Evolutionary conservation across 2,113 vertebrate genomes (phyloP), one percentile per base, ranked within the genome.

Genomic region (Oxyura jamaicensis): DNA sequence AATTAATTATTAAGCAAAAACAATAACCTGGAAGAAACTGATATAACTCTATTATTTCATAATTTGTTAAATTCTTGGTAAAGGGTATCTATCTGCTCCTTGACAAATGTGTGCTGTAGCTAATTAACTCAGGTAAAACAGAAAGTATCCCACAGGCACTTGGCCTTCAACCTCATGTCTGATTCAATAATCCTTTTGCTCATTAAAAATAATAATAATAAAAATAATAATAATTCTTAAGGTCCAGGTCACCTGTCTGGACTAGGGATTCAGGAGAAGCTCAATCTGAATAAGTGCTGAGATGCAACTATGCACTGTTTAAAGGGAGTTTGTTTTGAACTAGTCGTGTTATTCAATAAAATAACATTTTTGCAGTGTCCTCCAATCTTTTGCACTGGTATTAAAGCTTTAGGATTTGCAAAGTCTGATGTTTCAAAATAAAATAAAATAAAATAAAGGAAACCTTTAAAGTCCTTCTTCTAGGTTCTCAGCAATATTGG

Each of bases 51-150:
- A 65, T 88, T 73, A 80, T n/a, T 55, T 85, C 52, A 79, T 36
- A 9, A 62, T 62, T 91, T 95, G 18, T 75, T 86, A 83, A 83
- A 67, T 91, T 85, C 52, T 66, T 86, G 39, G 56, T 18, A 71
- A 79, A 62, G 58, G 28, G 14, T 46, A 69, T 83, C 73, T 60
- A 46, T 33, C 42, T 35, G 52, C 21, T 74, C 53, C 91, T 74
- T 89, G 56, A 85, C 78, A 96, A 94, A 87, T 74, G 83, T 6
- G 53, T 58, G 33, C 11, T 16, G 2, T 5, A 90, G 21, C 25
- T 95, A 95, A 96, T 94, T 93, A 91, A 78, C 52, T 72, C 14
- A 42, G 59, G 81, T 79, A 41, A 91, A 96, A 90, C 18, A 79
- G 63, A 85, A 17, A 81, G 31, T 41, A 58, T 79, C 55, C 36